Evolutionary conservation across 2,888 invertebrate genomes (phyloP).

Genomic region (Sarcophaga rosellei): DNA sequence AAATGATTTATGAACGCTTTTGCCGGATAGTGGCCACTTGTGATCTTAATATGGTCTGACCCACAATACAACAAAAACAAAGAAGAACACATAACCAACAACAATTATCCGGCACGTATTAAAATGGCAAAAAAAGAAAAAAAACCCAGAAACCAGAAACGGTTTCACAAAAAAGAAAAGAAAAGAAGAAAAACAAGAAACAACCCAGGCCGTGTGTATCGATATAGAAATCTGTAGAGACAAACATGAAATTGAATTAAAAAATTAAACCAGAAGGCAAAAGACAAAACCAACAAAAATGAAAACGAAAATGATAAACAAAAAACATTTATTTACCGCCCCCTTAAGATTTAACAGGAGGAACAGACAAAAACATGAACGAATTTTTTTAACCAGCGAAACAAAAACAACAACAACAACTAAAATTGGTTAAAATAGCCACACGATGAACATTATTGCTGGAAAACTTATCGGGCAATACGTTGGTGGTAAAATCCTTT

Average conservation of each 20-base stretch:
- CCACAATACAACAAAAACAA: conserved; percentile 1
- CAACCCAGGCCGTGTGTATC: conserved; percentile 12
- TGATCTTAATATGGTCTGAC: conserved; percentile 55
- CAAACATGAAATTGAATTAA: conserved; percentile 49
- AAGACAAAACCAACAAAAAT: neutral
- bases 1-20: conserved; percentile 66
- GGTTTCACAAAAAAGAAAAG: neutral
- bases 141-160: too few species aligned
- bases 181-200: conserved; percentile 12
- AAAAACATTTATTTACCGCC: conserved; percentile 4
- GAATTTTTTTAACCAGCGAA: conserved; percentile 1
- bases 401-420: neutral
- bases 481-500: neutral
- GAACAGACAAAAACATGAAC: neutral
- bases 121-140: conserved; percentile 3
- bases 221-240: conserved; percentile 55
- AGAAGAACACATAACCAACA: neutral
- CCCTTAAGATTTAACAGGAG: conserved; percentile 29
- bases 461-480: neutral
- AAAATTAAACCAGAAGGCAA: neutral
- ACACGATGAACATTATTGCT: neutral
- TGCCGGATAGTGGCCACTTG: conserved; percentile 63
- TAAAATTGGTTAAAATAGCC: conserved; percentile 12
- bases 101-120: neutral
- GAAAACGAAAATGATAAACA: conserved; percentile 20